A percentile compares a stretch with the other conserved stretches of the same genome.
Conservation (phyloP, 1,140 invertebrate species). For the Pogonus chalceus region DNA sequence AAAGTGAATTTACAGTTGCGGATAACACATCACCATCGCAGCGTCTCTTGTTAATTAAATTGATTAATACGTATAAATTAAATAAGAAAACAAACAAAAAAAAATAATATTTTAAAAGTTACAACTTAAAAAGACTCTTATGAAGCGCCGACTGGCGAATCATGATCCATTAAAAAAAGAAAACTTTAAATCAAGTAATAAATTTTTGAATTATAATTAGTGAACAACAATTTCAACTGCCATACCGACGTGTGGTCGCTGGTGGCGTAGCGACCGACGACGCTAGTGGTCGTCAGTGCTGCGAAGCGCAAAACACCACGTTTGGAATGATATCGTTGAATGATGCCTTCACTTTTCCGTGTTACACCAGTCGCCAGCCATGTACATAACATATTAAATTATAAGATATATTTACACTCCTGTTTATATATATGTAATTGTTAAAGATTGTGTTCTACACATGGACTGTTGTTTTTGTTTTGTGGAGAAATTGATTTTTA, state of each 20-base stretch:
- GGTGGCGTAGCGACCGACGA: not conserved
- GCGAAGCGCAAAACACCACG: not conserved
- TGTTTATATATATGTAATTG: constrained; percentile 21
- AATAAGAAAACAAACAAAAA: not conserved
- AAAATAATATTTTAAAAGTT: not conserved
- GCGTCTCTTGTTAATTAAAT: not conserved
- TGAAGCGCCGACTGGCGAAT: not conserved
- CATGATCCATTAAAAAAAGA: not conserved
- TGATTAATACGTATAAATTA: constrained; percentile 2
- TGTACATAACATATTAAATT: not conserved
- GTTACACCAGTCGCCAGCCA: not conserved
- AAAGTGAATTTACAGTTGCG: constrained; percentile 23
- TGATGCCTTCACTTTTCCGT: not conserved
- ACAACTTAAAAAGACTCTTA: not conserved
- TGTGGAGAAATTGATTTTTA: constrained; percentile 7
- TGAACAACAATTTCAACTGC: not conserved
- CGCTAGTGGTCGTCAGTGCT: too few species aligned
- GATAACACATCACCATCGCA: not conserved
- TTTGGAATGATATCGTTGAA: not conserved
- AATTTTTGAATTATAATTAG: not conserved
- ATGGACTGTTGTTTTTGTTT: constrained; percentile 20
- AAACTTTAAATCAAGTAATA: too few species aligned
- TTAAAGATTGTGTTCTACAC: constrained; percentile 21
- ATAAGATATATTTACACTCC: constrained; percentile 17
- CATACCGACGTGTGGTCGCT: not conserved